Conservation (phyloP, 2,113 vertebrate species). For the Struthio camelus region DNA sequence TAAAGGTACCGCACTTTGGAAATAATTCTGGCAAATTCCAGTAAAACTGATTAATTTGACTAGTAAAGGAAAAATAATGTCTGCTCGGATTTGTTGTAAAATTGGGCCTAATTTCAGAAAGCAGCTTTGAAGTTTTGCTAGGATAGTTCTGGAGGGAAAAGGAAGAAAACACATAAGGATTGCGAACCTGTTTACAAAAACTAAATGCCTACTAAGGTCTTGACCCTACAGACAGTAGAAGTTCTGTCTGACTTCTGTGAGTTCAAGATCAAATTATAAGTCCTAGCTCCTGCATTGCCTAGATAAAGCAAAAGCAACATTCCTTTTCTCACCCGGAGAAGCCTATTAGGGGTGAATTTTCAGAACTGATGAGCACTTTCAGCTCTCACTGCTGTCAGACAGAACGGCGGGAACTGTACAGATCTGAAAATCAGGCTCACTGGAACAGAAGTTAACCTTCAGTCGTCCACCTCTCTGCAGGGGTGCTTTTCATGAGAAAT, state of each 20-base stretch:
- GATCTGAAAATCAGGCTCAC: background rate
- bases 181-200: background rate
- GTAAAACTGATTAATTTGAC: background rate
- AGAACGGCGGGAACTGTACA: background rate
- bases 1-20: background rate
- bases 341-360: background rate
- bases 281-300: background rate
- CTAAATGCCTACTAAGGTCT: background rate
- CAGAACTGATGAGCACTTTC: background rate
- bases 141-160: background rate
- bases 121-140: background rate
- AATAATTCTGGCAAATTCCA: background rate
- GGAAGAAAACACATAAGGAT: background rate
- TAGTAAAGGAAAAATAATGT: background rate
- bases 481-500: background rate
- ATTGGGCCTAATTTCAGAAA: background rate
- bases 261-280: background rate
- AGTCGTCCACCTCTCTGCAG: background rate
- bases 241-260: background rate
- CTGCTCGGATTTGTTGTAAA: background rate
- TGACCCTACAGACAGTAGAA: background rate
- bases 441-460: background rate
- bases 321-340: background rate
- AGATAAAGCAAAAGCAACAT: background rate
- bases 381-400: background rate